These are phyloP conservation scores for Glossosoma conforme DNA, from an alignment of 1,140 invertebrate genomes.

Conservation along the genomic window DNA sequence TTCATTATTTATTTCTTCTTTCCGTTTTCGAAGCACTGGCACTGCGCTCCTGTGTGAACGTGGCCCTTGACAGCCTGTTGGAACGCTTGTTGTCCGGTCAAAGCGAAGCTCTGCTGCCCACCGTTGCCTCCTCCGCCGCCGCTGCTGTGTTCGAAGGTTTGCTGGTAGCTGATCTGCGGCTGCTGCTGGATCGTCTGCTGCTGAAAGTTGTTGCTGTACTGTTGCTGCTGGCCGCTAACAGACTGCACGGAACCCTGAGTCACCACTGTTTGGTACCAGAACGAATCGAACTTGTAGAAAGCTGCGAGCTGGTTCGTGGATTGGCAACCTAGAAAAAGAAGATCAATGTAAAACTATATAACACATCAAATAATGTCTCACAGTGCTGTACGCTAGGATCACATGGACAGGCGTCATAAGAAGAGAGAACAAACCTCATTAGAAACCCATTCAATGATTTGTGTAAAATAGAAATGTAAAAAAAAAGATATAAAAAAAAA, in stretches of 20 bases:
- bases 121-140: slow-evolving; percentile 3
- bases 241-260: slow-evolving; percentile 26
- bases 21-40: slow-evolving; percentile 25
- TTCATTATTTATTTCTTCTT: too few relatives aligned
- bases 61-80: slow-evolving; percentile 19
- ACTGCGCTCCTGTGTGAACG: slow-evolving; percentile 21
- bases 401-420: too few relatives aligned
- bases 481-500: too few relatives aligned
- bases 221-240: slow-evolving; percentile 4
- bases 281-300: slow-evolving; percentile 48
- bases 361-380: too few relatives aligned
- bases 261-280: slow-evolving; percentile 48
- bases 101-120: slow-evolving; percentile 14
- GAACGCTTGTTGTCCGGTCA: slow-evolving; percentile 21
- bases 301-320: slow-evolving; percentile 43
- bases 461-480: too few relatives aligned
- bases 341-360: too few relatives aligned
- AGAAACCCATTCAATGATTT: too few relatives aligned
- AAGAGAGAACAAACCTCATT: too few relatives aligned
- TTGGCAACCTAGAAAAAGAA: slow-evolving; percentile 39
- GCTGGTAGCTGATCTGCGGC: background rate
- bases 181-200: slow-evolving; percentile 1
- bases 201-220: slow-evolving; percentile 1
- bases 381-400: too few relatives aligned
- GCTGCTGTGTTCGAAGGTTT: slow-evolving; percentile 7